phyloP scores from a whole-genome alignment of 64 coral and sea anemone genomes.

The Exaiptasia diaphana region DNA sequence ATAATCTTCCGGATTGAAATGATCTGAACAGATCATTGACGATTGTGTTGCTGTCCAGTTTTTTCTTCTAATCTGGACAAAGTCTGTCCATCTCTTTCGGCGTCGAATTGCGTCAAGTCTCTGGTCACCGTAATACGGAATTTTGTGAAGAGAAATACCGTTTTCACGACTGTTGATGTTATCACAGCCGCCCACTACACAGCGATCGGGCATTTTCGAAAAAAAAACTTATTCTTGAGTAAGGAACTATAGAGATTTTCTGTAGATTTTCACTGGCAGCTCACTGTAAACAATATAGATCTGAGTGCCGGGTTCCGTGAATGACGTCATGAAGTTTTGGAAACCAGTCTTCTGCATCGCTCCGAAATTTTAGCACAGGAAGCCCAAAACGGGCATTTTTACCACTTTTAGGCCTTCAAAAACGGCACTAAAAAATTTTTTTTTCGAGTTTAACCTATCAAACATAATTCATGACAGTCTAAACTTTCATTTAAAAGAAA shows the following conservation, averaged over 20 bases:
- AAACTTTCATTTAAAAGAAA: background rate
- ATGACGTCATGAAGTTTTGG: background rate
- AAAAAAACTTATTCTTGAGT: background rate
- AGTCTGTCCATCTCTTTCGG: conserved; percentile 25
- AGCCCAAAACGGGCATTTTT: background rate
- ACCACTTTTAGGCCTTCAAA: background rate
- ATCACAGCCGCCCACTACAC: conserved; percentile 20
- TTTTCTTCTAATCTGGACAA: background rate
- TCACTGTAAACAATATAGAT: background rate
- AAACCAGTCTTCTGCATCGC: background rate
- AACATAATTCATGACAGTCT: background rate
- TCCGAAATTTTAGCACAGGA: background rate
- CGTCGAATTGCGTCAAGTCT: background rate
- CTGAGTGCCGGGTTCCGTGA: background rate
- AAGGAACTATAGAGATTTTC: background rate
- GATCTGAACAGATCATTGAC: background rate
- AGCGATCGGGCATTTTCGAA: conserved; percentile 27
- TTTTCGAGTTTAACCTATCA: background rate
- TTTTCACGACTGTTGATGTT: background rate
- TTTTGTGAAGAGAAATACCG: conserved; percentile 18
- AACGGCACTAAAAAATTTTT: background rate
- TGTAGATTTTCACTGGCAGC: background rate
- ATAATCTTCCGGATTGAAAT: conserved; percentile 19
- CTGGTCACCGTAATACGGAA: conserved; percentile 26
- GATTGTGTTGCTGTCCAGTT: background rate